phyloP scores from a whole-genome alignment of 1,140 invertebrate genomes.

The Brachionus manjavacas region DNA sequence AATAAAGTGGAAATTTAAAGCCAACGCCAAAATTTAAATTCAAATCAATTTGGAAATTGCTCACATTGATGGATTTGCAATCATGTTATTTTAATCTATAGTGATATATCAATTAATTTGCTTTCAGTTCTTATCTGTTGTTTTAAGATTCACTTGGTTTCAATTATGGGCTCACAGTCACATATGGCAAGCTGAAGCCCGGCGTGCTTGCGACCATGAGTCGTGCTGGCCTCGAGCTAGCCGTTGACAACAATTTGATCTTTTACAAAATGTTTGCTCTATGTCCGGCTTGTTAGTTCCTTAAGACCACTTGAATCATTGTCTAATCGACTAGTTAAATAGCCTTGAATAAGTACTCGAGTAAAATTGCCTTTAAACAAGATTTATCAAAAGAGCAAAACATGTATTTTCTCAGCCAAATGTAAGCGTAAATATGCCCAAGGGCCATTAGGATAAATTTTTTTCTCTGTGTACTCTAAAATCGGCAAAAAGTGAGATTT shows the following conservation, averaged over 20 bases:
- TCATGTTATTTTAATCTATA: constrained; percentile 22
- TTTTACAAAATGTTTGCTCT: not conserved
- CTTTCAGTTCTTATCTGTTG: not conserved
- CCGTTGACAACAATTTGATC: not conserved
- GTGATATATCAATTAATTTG: not conserved
- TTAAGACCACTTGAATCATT: not conserved
- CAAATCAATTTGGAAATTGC: not conserved
- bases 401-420: not conserved
- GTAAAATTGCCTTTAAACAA: not conserved
- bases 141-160: constrained; percentile 11
- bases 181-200: not conserved
- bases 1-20: constrained; percentile 26
- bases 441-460: not conserved
- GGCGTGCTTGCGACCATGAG: too few relatives aligned
- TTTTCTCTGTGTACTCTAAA: not conserved
- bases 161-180: not conserved
- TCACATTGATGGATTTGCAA: not conserved
- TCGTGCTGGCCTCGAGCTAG: not conserved
- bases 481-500: not conserved
- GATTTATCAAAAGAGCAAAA: not conserved
- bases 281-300: not conserved
- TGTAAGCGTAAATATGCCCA: not conserved
- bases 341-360: not conserved
- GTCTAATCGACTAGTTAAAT: not conserved
- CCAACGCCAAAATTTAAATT: not conserved